Conservation (phyloP, 2,113 vertebrate genomes). For the Sakesphorus luctuosus region DNA sequence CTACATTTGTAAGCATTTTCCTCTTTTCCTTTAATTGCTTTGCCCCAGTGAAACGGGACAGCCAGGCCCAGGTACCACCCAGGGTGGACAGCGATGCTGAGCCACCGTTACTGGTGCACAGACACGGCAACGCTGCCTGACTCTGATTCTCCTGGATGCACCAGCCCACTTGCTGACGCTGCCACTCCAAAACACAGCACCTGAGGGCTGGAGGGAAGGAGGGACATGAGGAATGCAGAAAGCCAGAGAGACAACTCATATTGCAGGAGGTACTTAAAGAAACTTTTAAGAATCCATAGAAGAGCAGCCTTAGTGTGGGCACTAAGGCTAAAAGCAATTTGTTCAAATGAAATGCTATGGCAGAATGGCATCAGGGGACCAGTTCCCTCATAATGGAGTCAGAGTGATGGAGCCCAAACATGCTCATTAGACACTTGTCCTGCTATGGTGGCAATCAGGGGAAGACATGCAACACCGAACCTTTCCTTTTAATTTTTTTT, state of each 20-base stretch:
- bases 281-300: not conserved
- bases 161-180: rapidly evolving
- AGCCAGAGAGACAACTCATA: not conserved
- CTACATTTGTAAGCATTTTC: not conserved
- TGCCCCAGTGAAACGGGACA: not conserved
- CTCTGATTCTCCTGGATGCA: rapidly evolving
- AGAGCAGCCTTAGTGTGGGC: not conserved
- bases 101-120: rapidly evolving
- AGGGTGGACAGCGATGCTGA: rapidly evolving
- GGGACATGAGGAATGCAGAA: not conserved
- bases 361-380: not conserved
- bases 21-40: not conserved
- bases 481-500: not conserved
- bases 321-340: not conserved
- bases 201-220: not conserved
- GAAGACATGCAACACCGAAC: rapidly evolving
- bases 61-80: not conserved
- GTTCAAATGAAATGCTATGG: not conserved
- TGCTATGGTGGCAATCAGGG: not conserved
- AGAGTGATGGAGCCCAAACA: not conserved
- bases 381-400: not conserved
- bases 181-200: not conserved
- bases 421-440: not conserved
- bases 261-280: not conserved
- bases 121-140: rapidly evolving